Evolutionary conservation across 2,888 invertebrate species (phyloP).

Genomic region (Drosophila birchii): DNA sequence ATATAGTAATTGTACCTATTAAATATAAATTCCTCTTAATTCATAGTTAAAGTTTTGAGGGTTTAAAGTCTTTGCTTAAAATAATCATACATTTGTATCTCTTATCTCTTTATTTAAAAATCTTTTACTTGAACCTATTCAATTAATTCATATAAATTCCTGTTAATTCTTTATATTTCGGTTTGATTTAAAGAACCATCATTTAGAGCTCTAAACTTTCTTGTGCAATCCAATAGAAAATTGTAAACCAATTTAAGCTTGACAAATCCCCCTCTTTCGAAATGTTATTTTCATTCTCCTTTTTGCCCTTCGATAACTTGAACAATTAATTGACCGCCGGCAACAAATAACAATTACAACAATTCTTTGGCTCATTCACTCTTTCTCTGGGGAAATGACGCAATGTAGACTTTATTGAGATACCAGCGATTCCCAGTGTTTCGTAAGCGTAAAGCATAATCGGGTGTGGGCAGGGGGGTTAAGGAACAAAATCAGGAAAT

Average conservation of each 20-base stretch:
- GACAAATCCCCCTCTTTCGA: constrained; percentile 25
- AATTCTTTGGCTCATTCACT: background rate
- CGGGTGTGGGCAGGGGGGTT: background rate
- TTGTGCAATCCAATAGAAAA: constrained; percentile 1
- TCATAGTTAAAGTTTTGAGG: no score
- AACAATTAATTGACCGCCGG: constrained; percentile 30
- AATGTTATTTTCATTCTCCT: constrained; percentile 1
- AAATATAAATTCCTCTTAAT: no score
- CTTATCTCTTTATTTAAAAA: background rate
- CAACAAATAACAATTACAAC: constrained; percentile 22
- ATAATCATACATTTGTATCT: background rate
- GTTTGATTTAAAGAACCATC: background rate
- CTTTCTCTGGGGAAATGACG: constrained; percentile 21
- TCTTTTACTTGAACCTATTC: background rate
- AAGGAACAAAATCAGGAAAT: constrained; percentile 1
- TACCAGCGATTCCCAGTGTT: constrained; percentile 20
- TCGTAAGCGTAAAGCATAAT: constrained; percentile 36
- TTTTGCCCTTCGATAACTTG: constrained; percentile 11
- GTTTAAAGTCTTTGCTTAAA: background rate
- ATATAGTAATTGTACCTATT: no score
- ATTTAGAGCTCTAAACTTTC: background rate
- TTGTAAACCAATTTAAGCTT: constrained; percentile 21
- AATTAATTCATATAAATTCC: background rate
- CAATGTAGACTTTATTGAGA: constrained; percentile 29
- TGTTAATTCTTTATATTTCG: background rate